Evolutionary conservation across 2,797 vertebrate genomes (phyloP).

Genomic region (Varecia variegata): DNA sequence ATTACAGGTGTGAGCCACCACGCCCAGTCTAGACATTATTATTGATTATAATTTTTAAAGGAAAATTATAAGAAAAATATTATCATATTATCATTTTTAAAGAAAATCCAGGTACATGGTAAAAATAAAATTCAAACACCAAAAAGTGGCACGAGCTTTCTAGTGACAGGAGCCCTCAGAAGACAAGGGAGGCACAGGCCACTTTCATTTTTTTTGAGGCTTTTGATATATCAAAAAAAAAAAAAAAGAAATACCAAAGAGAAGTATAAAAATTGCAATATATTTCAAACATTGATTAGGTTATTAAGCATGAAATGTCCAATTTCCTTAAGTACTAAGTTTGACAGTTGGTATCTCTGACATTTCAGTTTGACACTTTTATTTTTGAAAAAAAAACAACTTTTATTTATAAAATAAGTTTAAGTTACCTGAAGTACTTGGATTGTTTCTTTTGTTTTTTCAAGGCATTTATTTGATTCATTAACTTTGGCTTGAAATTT

Average conservation of each 20-base stretch:
- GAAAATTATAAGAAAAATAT: neutral
- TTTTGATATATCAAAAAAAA: neutral
- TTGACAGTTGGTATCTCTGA: no score
- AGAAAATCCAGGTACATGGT: neutral
- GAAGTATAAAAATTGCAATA: neutral
- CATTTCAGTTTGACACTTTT: no score
- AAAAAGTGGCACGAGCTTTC: neutral
- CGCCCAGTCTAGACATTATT: neutral
- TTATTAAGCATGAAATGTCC: no score
- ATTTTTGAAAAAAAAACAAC: neutral
- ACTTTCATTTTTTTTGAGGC: neutral
- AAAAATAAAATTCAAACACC: neutral
- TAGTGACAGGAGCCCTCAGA: neutral
- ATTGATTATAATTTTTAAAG: neutral
- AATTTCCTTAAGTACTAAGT: no score
- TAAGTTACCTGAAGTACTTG: no score
- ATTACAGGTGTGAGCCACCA: no score
- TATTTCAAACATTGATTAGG: neutral
- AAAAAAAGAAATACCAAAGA: neutral
- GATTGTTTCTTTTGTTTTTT: neutral
- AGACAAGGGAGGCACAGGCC: neutral
- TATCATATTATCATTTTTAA: neutral
- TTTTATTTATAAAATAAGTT: neutral
- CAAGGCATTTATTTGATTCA: no score
- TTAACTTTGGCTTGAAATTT: no score